These are phyloP conservation scores for Thamnophis elegans DNA, from an alignment of 2,797 vertebrate genomes.

Conservation along the genomic window DNA sequence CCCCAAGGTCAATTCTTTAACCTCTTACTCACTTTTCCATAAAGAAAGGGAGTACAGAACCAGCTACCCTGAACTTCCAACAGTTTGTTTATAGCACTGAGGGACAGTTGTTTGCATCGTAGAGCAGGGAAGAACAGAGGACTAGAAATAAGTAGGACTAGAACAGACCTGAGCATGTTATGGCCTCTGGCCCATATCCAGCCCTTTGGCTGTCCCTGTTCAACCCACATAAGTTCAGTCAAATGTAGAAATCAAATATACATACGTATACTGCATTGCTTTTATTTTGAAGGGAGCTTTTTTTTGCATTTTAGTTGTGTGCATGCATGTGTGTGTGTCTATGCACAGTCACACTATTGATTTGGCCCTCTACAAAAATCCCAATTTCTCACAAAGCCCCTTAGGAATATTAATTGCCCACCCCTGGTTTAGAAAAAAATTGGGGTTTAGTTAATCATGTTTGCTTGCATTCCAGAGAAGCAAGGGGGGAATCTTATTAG, in stretches of 20 bases:
- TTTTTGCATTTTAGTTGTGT: not conserved
- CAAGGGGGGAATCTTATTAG: not conserved
- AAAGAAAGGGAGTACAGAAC: not conserved
- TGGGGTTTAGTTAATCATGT: not conserved
- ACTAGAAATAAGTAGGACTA: not conserved
- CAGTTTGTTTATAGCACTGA: not conserved
- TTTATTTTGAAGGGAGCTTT: not conserved
- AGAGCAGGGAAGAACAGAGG: not conserved
- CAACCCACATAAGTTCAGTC: not conserved
- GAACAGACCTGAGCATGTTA: not conserved
- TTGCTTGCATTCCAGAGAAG: not conserved
- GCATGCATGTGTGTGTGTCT: too few species aligned
- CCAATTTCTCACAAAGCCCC: not conserved
- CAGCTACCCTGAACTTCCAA: not conserved
- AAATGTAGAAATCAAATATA: not conserved
- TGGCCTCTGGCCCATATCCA: not conserved
- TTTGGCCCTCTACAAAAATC: too few species aligned
- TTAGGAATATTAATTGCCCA: not conserved
- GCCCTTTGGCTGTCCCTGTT: not conserved
- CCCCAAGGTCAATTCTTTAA: constrained; percentile 20
- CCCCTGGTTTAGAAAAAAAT: not conserved
- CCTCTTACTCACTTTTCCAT: not conserved
- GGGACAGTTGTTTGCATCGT: not conserved
- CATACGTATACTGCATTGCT: not conserved
- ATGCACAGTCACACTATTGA: too few species aligned